phyloP scores from a whole-genome alignment of 2,113 vertebrate genomes.

The Lipophrys pholis region DNA sequence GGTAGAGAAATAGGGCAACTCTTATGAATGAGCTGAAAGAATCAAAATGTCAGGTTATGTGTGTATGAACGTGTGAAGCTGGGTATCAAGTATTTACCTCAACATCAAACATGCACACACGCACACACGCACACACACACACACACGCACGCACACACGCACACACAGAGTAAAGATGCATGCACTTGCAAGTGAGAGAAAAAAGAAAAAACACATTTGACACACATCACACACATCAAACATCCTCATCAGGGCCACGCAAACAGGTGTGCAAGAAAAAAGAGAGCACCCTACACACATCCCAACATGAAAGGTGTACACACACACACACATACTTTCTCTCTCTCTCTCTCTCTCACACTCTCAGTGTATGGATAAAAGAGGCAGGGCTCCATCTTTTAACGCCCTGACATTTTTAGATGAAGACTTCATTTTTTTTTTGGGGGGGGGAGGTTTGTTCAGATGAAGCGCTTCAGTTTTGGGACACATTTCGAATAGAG shows the following conservation, averaged over 20 bases:
- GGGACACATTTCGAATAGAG: neutral
- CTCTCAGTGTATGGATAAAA: conserved; percentile 10
- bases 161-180: neutral
- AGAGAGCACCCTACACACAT: conserved; percentile 8
- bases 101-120: conserved; percentile 32
- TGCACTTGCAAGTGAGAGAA: neutral
- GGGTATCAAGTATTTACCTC: conserved; percentile 48
- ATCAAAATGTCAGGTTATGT: conserved; percentile 57
- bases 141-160: neutral
- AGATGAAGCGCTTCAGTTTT: neutral
- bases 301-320: conserved; percentile 36
- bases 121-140: neutral
- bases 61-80: conserved; percentile 34
- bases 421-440: neutral
- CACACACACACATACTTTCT: conserved; percentile 12
- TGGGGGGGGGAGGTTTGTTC: neutral
- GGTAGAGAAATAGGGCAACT: conserved; percentile 35
- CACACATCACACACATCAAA: conserved; percentile 53
- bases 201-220: conserved; percentile 24
- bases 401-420: conserved; percentile 14
- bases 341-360: neutral
- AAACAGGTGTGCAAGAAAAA: conserved; percentile 61
- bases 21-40: conserved; percentile 64
- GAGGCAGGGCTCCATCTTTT: conserved; percentile 8
- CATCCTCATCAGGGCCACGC: conserved; percentile 32